Percentiles rank a stretch among this genome's conserved stretches.
Conservation (phyloP, 2,888 invertebrate genomes). For the Brachyptera risi region DNA sequence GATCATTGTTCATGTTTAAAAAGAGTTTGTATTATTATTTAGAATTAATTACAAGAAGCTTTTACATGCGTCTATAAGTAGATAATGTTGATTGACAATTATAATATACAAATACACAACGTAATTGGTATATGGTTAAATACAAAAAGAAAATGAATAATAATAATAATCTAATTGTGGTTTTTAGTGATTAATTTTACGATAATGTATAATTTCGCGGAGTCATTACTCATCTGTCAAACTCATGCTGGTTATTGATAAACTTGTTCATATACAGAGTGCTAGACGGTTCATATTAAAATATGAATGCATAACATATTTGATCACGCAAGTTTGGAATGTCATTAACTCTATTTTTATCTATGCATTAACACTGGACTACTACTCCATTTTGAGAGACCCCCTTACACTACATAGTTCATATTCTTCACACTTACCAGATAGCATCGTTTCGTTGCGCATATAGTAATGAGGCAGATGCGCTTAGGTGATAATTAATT, state of each 20-base stretch:
- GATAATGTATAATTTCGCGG: neutral
- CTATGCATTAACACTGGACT: neutral
- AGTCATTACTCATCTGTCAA: constrained; percentile 16
- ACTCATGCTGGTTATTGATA: constrained; percentile 12
- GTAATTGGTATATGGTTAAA: constrained; percentile 9
- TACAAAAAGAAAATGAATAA: neutral
- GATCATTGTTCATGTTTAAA: constrained; percentile 14
- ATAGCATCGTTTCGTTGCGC: constrained; percentile 18
- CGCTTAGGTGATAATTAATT: constrained; percentile 25
- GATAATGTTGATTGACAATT: constrained; percentile 11
- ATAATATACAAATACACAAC: neutral
- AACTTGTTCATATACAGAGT: neutral
- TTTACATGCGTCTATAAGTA: constrained; percentile 2
- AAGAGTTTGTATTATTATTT: neutral
- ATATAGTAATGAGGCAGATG: constrained; percentile 9
- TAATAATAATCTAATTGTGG: constrained; percentile 3
- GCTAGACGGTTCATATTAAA: too few species aligned
- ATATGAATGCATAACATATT: constrained; percentile 1
- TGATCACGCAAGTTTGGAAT: constrained; percentile 1
- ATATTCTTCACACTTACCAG: constrained; percentile 13
- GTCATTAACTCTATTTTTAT: neutral
- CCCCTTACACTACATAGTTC: constrained; percentile 3
- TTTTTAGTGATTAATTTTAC: neutral
- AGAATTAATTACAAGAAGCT: constrained; percentile 13
- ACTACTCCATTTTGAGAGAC: neutral